Base-by-base conservation (phyloP, 2,797 vertebrate species). In the Staurois parvus region DNA sequence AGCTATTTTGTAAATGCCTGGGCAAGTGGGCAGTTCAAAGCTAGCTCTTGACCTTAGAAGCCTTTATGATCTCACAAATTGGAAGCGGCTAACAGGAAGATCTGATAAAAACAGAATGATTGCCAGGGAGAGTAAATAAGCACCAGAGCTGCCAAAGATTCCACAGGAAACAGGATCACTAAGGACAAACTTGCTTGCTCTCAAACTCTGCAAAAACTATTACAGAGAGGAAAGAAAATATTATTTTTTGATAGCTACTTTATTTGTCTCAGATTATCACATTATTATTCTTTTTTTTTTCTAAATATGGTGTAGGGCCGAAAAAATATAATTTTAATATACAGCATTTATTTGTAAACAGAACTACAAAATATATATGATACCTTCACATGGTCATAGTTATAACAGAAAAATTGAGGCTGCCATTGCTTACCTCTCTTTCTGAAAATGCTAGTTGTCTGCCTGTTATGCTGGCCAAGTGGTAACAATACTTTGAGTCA, bases 61-160 rank as follows among this genome's bases (percentile, higher is more conserved):
- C 42, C 89, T 85, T 81, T 69, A 48, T 83, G 90, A 89, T 86
- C 77, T 87, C 88, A 78, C 84, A 0, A 0, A 79, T 81, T 12
- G 85, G 76, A 24, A 0, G 0, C 74, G 59, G 76, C 83, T 1
- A 28, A 79, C 85, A 86, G 84, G 81, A 85, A 87, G 76, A 79
- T 59, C 69, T 24, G 81, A 30, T 64, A 42, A 86, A 87, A 75
- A 28, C 64, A 87, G 84, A 84, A 85, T 74, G 48, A 62, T 70
- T 81, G 3, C n/a, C 76, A 81, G 88, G 88, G 86, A 89, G 91
- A 89, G 90, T 88, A 92, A 89, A 89, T 76, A 83, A 76, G 79
- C 66, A 62, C 15, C 72, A 70, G 79, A 83, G 79, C 62, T 89
- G 83, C 84, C 88, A 84, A 86, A 87, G 56, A 89, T 87, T 91